Evolutionary conservation across 2,797 vertebrate species (phyloP).

Genomic region (Gambusia yucatana): DNA sequence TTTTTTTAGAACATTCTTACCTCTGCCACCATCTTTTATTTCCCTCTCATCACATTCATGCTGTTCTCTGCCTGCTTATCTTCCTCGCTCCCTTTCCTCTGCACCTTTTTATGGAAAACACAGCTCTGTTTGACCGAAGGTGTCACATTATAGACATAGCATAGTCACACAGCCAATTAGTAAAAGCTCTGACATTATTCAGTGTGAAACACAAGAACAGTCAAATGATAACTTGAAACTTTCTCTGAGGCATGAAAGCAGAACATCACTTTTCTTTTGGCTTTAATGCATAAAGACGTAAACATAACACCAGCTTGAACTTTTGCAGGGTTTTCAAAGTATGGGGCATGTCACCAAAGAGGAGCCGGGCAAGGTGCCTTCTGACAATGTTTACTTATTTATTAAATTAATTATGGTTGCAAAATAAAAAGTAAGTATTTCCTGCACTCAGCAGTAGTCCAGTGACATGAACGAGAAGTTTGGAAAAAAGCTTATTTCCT

Average conservation of each 20-base stretch:
- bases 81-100: constrained; percentile 30
- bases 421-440: not conserved
- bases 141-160: constrained; percentile 31
- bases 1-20: constrained; percentile 38
- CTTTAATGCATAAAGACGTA: not conserved
- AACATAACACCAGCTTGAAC: not conserved
- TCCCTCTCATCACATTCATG: constrained; percentile 21
- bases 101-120: constrained; percentile 44
- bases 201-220: not conserved
- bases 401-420: not conserved
- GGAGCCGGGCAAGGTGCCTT: not conserved
- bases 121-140: constrained; percentile 37
- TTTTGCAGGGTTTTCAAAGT: not conserved
- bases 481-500: not conserved
- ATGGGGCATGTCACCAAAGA: not conserved
- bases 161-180: constrained; percentile 50
- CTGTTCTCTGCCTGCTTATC: constrained; percentile 35
- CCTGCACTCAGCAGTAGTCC: not conserved
- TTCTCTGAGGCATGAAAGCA: not conserved
- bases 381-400: not conserved
- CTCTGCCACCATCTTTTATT: constrained; percentile 25
- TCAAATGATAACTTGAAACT: constrained; percentile 5
- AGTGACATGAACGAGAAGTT: not conserved
- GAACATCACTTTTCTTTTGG: not conserved
- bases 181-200: constrained; percentile 2